These are phyloP conservation scores for Melipona quadrifasciata DNA, from an alignment of 1,140 invertebrate genomes.

Conservation along the genomic window DNA sequence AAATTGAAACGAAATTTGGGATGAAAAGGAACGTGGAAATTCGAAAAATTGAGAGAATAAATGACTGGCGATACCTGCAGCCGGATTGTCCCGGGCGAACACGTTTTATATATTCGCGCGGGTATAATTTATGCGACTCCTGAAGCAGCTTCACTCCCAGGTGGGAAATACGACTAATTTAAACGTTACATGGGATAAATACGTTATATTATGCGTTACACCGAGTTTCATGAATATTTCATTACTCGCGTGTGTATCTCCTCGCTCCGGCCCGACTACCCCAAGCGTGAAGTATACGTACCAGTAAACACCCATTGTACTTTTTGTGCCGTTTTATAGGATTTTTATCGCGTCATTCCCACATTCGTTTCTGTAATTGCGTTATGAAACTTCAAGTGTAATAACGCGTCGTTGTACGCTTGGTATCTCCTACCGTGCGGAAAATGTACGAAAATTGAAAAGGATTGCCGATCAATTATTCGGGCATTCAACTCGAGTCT, in stretches of 20 bases:
- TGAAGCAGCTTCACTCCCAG: background rate
- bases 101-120: background rate
- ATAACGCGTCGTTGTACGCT: background rate
- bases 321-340: background rate
- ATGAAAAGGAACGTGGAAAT: background rate
- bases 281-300: slow-evolving; percentile 19
- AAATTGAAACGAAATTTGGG: background rate
- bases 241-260: slow-evolving; percentile 27
- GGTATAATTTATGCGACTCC: slow-evolving; percentile 25
- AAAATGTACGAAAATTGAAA: background rate
- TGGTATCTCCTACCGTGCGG: too few relatives aligned
- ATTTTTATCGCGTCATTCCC: slow-evolving; percentile 11
- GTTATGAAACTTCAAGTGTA: background rate
- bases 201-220: slow-evolving; percentile 52
- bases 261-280: background rate
- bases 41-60: background rate
- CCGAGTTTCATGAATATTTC: slow-evolving; percentile 53
- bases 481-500: background rate
- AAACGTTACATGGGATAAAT: slow-evolving; percentile 45
- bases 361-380: background rate
- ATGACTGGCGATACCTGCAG: background rate
- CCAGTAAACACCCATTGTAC: slow-evolving; percentile 7
- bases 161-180: slow-evolving; percentile 46
- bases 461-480: background rate
- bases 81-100: background rate